Evolutionary conservation across 2,797 vertebrate genomes (phyloP).

Genomic region (Somateria mollissima): DNA sequence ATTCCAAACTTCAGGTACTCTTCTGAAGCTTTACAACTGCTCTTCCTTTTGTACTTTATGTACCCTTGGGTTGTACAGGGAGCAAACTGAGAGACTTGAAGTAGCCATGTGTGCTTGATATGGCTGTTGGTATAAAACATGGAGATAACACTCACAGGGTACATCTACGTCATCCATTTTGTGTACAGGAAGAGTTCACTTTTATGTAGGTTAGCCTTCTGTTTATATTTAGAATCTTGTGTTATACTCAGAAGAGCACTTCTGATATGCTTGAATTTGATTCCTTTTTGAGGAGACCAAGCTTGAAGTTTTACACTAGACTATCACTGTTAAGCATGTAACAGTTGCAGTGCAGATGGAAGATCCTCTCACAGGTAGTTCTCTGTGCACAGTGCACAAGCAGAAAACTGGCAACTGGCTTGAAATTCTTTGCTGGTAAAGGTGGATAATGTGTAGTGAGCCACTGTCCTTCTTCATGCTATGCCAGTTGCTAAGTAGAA

Average conservation of each 20-base stretch:
- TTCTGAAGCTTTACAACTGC: background rate
- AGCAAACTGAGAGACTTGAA: background rate
- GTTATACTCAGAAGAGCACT: background rate
- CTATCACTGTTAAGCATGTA: background rate
- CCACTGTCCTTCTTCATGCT: background rate
- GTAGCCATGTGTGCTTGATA: background rate
- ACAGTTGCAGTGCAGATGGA: background rate
- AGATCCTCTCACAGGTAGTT: background rate
- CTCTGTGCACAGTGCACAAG: background rate
- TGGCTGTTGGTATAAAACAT: background rate
- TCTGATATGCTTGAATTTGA: background rate
- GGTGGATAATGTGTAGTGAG: background rate
- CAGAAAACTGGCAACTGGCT: background rate
- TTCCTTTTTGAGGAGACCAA: background rate
- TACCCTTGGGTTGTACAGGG: background rate
- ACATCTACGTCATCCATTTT: background rate
- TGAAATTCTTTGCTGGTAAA: background rate
- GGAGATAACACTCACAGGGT: background rate
- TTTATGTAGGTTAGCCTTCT: background rate
- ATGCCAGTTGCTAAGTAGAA: background rate
- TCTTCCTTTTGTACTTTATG: background rate
- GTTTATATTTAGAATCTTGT: background rate
- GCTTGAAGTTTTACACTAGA: background rate
- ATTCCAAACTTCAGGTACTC: background rate
- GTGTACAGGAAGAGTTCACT: rapidly evolving